Evolutionary conservation across 2,113 vertebrate genomes (phyloP), one percentile per base, ranked within the genome.

Genomic region (Pedetes capensis): DNA sequence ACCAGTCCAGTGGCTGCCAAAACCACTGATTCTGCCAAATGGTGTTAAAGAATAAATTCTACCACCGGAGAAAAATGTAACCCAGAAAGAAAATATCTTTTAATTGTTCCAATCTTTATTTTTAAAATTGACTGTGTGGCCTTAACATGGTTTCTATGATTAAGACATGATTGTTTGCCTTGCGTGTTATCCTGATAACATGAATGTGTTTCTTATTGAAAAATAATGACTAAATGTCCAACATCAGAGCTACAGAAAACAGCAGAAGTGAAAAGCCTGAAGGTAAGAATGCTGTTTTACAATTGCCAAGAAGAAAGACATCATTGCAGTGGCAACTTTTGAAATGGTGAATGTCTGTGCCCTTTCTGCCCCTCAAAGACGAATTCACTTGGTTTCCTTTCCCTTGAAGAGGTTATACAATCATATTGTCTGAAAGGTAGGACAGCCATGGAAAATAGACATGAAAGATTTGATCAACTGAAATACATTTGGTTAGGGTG

Each of bases 201-300:
- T 96, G 81, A 97, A 96, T 96, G 74, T 97, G 85, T 94, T 97
- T 97, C 96, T 92, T 90, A 83, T 94, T 96, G 87, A 93, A 55
- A 92, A 97, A 97, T 87, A 96, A 96, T 88, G 71, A 93, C 22
- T 80, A 96, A 96, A 84, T 94, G 79, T 82, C 82, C 87, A 96
- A 96, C 53, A 88, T 82, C 89, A 93, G 76, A 92, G 68, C 94
- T 93, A 95, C 92, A 93, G 87, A 97, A 97, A 96, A 44, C 81
- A 92, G 61, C 84, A 96, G 53, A 71, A 95, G 11, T 85, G 90
- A 95, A 96, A 97, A 95, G 84, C 57, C 78, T 57, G 95, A 96
- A 96, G 96, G 97, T 97, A 97, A 97, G 95, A 92, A 90, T 93
- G 90, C 74, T 93, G 4, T 89, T 82, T 55, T 37, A 64, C 68